Percentiles rank a stretch among this genome's conserved stretches.
phyloP scores from a whole-genome alignment of 2,113 vertebrate genomes.

The Alethe castanea region DNA sequence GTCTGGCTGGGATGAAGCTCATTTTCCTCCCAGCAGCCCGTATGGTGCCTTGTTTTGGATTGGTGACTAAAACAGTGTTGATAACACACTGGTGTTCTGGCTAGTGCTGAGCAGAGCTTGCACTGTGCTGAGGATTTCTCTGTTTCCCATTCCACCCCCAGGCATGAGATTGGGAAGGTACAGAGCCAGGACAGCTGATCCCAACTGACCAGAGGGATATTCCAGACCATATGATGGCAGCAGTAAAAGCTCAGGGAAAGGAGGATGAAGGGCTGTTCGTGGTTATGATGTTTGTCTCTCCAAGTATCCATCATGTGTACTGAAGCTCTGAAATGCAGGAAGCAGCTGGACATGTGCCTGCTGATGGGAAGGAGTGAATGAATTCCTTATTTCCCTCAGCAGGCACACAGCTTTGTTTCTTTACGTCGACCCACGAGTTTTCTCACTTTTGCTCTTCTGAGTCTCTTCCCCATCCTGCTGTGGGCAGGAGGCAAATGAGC shows the following conservation, averaged over 20 bases:
- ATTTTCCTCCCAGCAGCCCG: not conserved
- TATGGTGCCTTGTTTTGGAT: not conserved
- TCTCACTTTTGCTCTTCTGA: not conserved
- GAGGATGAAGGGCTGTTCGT: not conserved
- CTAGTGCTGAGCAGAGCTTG: not conserved
- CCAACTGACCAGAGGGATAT: not conserved
- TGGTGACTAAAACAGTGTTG: not conserved
- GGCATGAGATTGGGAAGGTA: not conserved
- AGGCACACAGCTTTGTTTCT: not conserved
- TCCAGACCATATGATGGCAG: not conserved
- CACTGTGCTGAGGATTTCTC: not conserved
- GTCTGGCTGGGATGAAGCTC: not conserved
- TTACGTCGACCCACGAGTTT: not conserved
- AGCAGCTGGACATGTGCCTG: not conserved
- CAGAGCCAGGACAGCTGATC: not conserved
- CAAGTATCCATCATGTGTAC: not conserved
- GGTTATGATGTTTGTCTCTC: not conserved
- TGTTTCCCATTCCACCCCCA: not conserved
- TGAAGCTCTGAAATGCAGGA: not conserved
- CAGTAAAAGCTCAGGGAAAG: not conserved
- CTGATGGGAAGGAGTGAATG: not conserved
- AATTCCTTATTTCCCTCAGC: not conserved
- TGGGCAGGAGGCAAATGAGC: not conserved
- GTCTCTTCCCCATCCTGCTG: not conserved
- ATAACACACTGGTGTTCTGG: not conserved